Percentiles rank a stretch among this genome's conserved stretches.
phyloP scores from a whole-genome alignment of 2,888 invertebrate species.

The Eupsilia transversa region DNA sequence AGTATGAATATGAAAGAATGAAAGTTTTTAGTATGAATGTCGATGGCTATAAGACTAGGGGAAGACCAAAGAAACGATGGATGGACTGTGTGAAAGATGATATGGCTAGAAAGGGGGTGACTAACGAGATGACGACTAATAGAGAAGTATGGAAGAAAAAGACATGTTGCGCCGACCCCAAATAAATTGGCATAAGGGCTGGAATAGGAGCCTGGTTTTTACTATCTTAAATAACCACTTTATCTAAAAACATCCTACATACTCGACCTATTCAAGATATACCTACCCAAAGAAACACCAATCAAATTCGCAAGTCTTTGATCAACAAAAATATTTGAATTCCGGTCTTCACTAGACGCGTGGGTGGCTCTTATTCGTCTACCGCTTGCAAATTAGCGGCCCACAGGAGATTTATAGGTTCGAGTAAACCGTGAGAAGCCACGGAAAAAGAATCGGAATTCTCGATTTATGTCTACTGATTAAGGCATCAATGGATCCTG shows the following conservation, averaged over 20 bases:
- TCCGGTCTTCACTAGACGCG: slow-evolving; percentile 30
- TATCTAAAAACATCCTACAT: background rate
- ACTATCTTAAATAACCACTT: too few species aligned
- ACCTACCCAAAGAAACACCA: slow-evolving; percentile 4
- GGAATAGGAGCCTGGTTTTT: background rate
- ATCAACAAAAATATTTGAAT: slow-evolving; percentile 55
- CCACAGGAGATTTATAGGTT: slow-evolving; percentile 65
- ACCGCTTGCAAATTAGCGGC: slow-evolving; percentile 69
- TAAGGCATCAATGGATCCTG: slow-evolving; percentile 38
- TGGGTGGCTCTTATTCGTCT: slow-evolving; percentile 62
- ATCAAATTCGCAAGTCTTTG: slow-evolving; percentile 43
- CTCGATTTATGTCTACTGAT: slow-evolving; percentile 35
- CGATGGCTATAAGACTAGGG: too few species aligned
- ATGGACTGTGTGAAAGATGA: too few species aligned
- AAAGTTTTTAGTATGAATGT: too few species aligned
- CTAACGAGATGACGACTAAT: too few species aligned
- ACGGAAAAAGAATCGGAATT: slow-evolving; percentile 40
- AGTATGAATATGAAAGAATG: too few species aligned
- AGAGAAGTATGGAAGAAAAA: too few species aligned
- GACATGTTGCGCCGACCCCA: too few species aligned
- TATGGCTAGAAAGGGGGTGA: too few species aligned
- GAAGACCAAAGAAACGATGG: too few species aligned
- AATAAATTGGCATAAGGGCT: too few species aligned
- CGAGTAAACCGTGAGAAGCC: slow-evolving; percentile 26
- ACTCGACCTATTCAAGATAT: background rate